phyloP scores from a whole-genome alignment of 2,113 vertebrate genomes.

The Panthera uncia region DNA sequence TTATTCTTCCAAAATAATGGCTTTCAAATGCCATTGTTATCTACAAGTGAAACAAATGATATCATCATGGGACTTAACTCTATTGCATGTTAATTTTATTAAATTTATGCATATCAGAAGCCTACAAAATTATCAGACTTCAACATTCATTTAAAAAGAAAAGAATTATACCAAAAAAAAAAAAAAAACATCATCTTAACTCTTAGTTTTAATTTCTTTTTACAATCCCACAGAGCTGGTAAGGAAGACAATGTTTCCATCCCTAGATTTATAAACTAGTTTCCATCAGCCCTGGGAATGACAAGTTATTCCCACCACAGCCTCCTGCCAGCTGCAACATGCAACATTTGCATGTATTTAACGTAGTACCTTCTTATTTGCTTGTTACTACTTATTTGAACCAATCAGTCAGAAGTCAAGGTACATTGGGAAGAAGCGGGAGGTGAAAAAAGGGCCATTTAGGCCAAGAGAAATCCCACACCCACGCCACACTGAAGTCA shows the following conservation, averaged over 20 bases:
- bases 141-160: background rate
- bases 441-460: background rate
- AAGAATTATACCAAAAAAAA: background rate
- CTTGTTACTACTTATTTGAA: background rate
- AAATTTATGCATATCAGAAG: constrained; percentile 15
- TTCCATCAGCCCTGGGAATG: background rate
- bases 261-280: background rate
- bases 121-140: constrained; percentile 17
- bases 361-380: constrained; percentile 1
- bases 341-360: background rate
- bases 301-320: background rate
- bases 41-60: constrained; percentile 48
- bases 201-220: constrained; percentile 31
- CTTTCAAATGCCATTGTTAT: background rate
- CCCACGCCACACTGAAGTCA: background rate
- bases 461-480: constrained; percentile 20
- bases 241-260: background rate
- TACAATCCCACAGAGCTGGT: background rate
- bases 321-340: background rate
- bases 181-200: background rate
- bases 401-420: constrained; percentile 13
- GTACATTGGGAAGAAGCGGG: background rate
- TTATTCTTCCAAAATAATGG: background rate
- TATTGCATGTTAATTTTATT: constrained; percentile 36
- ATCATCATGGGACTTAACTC: background rate